Evolutionary conservation across 2,888 invertebrate genomes (phyloP), one percentile per base, ranked within the genome.

Genomic region (Ypsolopha sequella): DNA sequence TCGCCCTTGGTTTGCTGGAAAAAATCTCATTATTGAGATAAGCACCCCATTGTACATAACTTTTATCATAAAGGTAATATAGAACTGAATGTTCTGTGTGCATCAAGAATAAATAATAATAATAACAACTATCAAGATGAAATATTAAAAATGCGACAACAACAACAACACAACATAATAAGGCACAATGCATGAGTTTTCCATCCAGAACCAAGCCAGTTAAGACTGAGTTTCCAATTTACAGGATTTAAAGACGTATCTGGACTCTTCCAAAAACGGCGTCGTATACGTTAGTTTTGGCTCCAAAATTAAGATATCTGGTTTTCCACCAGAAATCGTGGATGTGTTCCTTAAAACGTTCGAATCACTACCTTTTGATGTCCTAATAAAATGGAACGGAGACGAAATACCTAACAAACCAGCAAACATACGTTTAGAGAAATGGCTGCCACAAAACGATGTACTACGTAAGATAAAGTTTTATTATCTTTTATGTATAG

Each of bases 381-480:
- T 52, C 8, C 13, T 52, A 7, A 3, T 48, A 11, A 52, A 52
- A 11, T 41, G 41, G 35, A 43, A 52, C 10, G 48, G 44, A 14
- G 43, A 11, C 1, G 33, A 44, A n/a, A 2, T 24, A 2, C 36
- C 36, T 1, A 24, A 45, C 11, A 51, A 36, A n/a, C 44, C 45
- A 0, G 36, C 11, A 6, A 51, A 51, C 38, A 36, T 51, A 1
- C n/a, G 36, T 9, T n/a, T 45, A n/a, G 45, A 45, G n/a, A 13
- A 36, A 3, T 51, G 51, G 51, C 44, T 51, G 11, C 44, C 51
- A 10, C 51, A 51, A n/a, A 51, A 51, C 9, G 45, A 51, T 10
- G 3, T 51, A 6, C 45, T 51, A 1, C 45, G 51, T 51, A 36
- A 51, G 51, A 3, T 24, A 24, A 24, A 24, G 24, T 4, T 24